Percentiles rank a stretch among this genome's conserved stretches.
phyloP scores from a whole-genome alignment of 2,888 invertebrate genomes.

The Theodoxus fluviatilis region DNA sequence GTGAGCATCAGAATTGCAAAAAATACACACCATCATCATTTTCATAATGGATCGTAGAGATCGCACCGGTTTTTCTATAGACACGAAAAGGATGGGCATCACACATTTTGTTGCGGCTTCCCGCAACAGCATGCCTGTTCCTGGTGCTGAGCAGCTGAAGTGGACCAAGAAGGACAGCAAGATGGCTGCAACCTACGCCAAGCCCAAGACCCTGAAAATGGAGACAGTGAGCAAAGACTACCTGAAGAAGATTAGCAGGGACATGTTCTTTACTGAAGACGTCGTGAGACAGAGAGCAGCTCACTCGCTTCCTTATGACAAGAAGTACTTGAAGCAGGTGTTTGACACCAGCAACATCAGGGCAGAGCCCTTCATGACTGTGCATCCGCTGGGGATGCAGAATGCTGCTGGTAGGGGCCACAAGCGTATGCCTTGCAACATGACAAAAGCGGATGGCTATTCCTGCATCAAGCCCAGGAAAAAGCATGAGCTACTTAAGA shows the following conservation, averaged over 20 bases:
- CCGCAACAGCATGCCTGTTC: too few relatives aligned
- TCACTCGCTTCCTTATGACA: constrained; percentile 60
- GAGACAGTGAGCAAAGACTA: constrained; percentile 47
- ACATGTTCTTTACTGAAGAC: constrained; percentile 58
- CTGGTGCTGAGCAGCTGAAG: too few relatives aligned
- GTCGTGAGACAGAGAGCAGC: constrained; percentile 60
- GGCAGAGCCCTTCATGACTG: background rate
- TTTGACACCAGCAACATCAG: constrained; percentile 41
- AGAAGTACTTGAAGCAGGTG: constrained; percentile 56
- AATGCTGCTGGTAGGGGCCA: constrained; percentile 47
- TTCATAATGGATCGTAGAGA: too few relatives aligned
- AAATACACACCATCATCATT: too few relatives aligned
- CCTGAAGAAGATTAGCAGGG: constrained; percentile 53
- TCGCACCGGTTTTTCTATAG: too few relatives aligned
- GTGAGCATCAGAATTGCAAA: too few relatives aligned
- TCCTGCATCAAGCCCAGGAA: background rate
- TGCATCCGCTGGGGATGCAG: constrained; percentile 49
- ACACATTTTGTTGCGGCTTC: too few relatives aligned
- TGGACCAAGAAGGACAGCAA: too few relatives aligned
- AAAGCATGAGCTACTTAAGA: background rate
- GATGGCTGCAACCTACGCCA: too few relatives aligned
- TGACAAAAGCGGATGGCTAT: too few relatives aligned
- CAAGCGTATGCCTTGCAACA: constrained; percentile 55
- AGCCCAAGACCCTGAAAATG: too few relatives aligned
- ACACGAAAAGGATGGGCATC: too few relatives aligned